Percentiles rank a stretch among this genome's conserved stretches.
These are phyloP conservation scores for Caenorhabditis parvicauda DNA, from an alignment of 2,888 invertebrate species.

Conservation along the genomic window DNA sequence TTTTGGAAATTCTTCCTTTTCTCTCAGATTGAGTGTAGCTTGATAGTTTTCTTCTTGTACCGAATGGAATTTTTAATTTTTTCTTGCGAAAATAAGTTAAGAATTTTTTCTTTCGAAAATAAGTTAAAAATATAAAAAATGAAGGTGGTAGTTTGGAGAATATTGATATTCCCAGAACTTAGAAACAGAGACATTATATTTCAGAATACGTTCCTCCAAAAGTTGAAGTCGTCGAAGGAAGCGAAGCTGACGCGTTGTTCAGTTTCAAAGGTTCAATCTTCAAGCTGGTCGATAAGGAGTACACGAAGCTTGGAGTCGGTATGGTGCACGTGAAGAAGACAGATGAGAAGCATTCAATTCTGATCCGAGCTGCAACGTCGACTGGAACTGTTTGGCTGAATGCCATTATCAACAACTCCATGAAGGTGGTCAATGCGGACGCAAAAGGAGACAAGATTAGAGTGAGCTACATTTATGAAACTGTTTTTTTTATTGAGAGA, in stretches of 20 bases:
- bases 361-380: slow-evolving; percentile 45
- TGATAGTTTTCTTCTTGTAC: background rate
- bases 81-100: background rate
- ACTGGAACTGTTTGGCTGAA: slow-evolving; percentile 48
- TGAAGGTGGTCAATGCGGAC: slow-evolving; percentile 37
- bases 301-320: slow-evolving; percentile 41
- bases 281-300: slow-evolving; percentile 37
- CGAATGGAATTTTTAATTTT: background rate
- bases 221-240: slow-evolving; percentile 38
- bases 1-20: background rate
- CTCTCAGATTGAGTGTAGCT: too few relatives aligned
- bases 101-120: background rate
- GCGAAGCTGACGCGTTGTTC: slow-evolving; percentile 32
- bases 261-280: slow-evolving; percentile 38
- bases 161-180: background rate
- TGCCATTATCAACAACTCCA: slow-evolving; percentile 29
- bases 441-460: slow-evolving; percentile 33
- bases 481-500: background rate
- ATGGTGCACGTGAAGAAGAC: slow-evolving; percentile 40
- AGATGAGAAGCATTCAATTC: slow-evolving; percentile 33
- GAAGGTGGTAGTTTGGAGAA: background rate
- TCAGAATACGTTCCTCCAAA: slow-evolving; percentile 48
- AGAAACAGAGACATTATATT: background rate
- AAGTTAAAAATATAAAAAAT: background rate
- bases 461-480: slow-evolving; percentile 1